Evolutionary conservation across 1,140 invertebrate genomes (phyloP).

Genomic region (Trichonephila clavata): DNA sequence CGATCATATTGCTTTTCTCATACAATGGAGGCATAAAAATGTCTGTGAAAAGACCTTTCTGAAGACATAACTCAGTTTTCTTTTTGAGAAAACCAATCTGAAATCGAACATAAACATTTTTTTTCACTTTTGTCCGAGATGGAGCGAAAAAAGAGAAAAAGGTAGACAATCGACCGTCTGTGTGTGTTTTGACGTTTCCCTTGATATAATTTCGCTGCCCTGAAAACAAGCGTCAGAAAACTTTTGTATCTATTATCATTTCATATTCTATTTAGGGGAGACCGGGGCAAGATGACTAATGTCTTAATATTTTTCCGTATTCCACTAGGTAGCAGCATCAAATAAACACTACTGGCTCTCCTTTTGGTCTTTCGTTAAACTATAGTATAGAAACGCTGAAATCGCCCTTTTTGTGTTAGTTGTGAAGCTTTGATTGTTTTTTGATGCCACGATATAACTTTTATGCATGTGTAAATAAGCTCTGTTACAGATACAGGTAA

Average conservation of each 20-base stretch:
- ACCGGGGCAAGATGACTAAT: no score
- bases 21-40: background rate
- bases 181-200: constrained; percentile 22
- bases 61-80: background rate
- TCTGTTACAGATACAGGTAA: no score
- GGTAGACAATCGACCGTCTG: background rate
- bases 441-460: no score
- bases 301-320: no score
- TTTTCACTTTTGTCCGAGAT: background rate
- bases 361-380: no score
- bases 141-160: background rate
- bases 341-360: no score
- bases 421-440: no score
- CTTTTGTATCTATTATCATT: background rate
- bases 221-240: constrained; percentile 10
- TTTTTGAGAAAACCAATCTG: background rate
- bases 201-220: background rate
- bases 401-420: no score
- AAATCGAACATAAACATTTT: constrained; percentile 51
- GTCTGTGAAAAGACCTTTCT: background rate
- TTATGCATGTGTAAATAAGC: no score
- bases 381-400: no score
- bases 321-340: no score
- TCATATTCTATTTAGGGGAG: constrained; percentile 34
- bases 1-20: background rate